Evolutionary conservation across 2,797 vertebrate genomes (phyloP), one percentile per base, ranked within the genome.

Genomic region (Danio jaintianensis): DNA sequence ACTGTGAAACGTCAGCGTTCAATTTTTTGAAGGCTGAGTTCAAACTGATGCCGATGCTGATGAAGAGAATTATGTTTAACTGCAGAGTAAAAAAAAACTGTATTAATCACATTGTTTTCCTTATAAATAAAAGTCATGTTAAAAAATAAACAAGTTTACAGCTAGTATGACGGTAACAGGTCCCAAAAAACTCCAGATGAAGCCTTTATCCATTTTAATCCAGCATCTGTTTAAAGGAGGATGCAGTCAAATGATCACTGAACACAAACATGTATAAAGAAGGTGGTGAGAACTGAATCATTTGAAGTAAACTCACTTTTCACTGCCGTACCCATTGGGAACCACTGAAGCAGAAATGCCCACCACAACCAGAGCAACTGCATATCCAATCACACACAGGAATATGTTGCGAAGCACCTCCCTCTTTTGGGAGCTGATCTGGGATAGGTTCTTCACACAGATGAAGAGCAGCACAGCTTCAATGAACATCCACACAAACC

Each of bases 401-500:
- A 90, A 71, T 0, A 64, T 88, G 66, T 74, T 89, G 67, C 87
- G 91, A 55, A 93, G 89, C 45, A 89, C 90, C 18, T 89, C 88
- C 50, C 85, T 63, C 40, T 88, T 91, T 74, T 90, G 92, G 18
- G 95, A 93, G 88, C 94, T 92, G 70, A 93, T 92, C 84, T 93
- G 91, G 69, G 88, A 85, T 79, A 96, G 94, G 56, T 89, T 93
- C 52, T 90, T 87, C 71, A 96, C 91, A 0, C 93, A 88, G 82
- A 95, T 87, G 85, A 91, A 83, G 63, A 95, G 93, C 68, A 93
- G 89, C 0, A 94, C 9, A 0, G 92, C 94, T 86, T 95, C 94
- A 15, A 95, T 88, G 50, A 92, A 59, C 94, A 96, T 95, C 94
- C 95, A 96, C 84, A 91, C 81, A 85, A 95, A 96, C 74, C 93